Conservation (phyloP, 2,797 vertebrate species). For the Erithacus rubecula region DNA sequence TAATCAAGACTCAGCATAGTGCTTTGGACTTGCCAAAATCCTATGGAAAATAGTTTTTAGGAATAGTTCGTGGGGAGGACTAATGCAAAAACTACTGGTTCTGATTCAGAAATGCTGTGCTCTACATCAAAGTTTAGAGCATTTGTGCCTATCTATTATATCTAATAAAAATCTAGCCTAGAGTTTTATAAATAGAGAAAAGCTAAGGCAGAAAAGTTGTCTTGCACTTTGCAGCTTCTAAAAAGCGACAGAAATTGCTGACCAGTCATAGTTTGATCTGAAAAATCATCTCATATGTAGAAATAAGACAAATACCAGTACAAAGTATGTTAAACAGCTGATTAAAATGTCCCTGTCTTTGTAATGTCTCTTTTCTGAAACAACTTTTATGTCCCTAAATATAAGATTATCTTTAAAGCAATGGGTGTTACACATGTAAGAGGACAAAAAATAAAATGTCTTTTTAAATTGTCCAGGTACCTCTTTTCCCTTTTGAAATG, state of each 20-base stretch:
- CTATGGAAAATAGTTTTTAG: neutral
- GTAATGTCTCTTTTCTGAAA: neutral
- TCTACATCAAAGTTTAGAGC: neutral
- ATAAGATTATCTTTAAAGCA: neutral
- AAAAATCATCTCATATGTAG: rapidly evolving
- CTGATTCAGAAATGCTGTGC: neutral
- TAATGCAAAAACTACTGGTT: neutral
- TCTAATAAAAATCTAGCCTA: neutral
- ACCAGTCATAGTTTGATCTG: neutral
- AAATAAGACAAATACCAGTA: neutral
- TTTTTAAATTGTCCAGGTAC: neutral
- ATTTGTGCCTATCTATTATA: neutral
- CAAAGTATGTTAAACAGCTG: neutral
- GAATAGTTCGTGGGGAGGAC: neutral
- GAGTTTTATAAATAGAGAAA: neutral
- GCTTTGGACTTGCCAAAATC: neutral
- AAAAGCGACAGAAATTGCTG: neutral
- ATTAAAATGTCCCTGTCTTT: neutral
- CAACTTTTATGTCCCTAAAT: neutral
- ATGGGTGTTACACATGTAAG: neutral
- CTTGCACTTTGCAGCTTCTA: neutral
- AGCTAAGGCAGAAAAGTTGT: neutral
- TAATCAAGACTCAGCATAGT: neutral
- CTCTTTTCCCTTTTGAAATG: neutral
- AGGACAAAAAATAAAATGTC: neutral